Conservation (phyloP, 1,140 invertebrate species). For the Danaus plexippus region DNA sequence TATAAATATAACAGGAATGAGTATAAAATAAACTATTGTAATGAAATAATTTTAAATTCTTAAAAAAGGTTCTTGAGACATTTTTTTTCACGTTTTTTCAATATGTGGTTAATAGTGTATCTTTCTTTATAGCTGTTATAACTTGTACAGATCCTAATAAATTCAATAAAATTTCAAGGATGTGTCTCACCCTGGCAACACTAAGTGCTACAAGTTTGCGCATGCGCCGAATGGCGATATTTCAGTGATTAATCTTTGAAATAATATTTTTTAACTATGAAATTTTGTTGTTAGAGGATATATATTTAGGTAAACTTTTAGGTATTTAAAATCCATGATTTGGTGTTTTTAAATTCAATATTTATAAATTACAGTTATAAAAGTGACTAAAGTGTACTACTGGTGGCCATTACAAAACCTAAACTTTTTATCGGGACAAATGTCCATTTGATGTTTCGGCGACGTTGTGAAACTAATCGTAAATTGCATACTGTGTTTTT, state of each 20-base stretch:
- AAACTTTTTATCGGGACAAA: constrained; percentile 70
- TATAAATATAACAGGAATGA: too few species aligned
- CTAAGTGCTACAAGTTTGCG: constrained; percentile 60
- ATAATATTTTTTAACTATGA: constrained; percentile 68
- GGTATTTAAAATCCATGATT: constrained; percentile 38
- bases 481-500: constrained; percentile 44
- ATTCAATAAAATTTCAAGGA: too few species aligned
- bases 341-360: constrained; percentile 31
- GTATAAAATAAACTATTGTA: too few species aligned
- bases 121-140: too few species aligned
- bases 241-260: constrained; percentile 69
- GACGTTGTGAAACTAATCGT: constrained; percentile 65
- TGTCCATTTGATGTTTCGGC: constrained; percentile 71
- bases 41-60: too few species aligned
- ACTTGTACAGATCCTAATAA: too few species aligned
- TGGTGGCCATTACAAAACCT: constrained; percentile 71
- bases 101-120: too few species aligned
- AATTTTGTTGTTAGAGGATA: constrained; percentile 66
- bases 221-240: constrained; percentile 71
- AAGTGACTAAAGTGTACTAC: constrained; percentile 66
- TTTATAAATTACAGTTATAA: constrained; percentile 39
- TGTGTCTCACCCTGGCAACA: constrained; percentile 35
- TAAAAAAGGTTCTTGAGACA: too few species aligned
- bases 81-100: too few species aligned
- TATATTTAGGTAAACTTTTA: constrained; percentile 55